A percentile compares a stretch with the other conserved stretches of the same genome.
Evolutionary conservation across 2,797 vertebrate genomes (phyloP).

Genomic region (Propithecus perrieri): DNA sequence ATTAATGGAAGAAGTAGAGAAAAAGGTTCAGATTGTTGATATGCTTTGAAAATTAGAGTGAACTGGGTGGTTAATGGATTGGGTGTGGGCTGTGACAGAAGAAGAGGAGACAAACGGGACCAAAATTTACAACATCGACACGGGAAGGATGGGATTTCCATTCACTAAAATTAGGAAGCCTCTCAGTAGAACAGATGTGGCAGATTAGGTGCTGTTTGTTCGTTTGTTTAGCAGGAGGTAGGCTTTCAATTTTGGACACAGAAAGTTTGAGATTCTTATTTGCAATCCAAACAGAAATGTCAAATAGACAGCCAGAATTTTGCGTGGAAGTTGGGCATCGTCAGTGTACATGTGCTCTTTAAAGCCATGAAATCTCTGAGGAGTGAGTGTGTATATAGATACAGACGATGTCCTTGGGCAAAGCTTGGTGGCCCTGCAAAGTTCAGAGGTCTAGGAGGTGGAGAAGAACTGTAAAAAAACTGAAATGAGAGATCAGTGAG

Average conservation of each 20-base stretch:
- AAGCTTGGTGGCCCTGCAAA: neutral
- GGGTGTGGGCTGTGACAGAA: neutral
- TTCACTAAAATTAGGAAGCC: neutral
- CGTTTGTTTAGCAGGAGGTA: neutral
- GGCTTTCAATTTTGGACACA: neutral
- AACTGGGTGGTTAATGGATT: neutral
- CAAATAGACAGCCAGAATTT: neutral
- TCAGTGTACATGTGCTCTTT: neutral
- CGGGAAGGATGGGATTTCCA: neutral
- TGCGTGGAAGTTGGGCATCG: neutral
- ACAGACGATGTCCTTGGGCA: neutral
- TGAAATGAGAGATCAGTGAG: neutral
- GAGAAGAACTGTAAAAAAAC: neutral
- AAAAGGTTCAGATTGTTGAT: neutral
- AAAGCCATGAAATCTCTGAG: neutral
- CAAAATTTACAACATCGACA: neutral
- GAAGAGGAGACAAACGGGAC: neutral
- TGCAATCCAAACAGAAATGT: neutral
- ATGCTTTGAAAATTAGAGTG: neutral
- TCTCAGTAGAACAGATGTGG: neutral
- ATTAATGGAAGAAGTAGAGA: neutral
- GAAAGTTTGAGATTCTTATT: neutral
- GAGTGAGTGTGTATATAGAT: neutral
- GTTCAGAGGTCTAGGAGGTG: neutral
- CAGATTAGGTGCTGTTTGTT: neutral